A percentile compares a stretch with the other conserved stretches of the same genome.
These are phyloP conservation scores for Poliocrania exsul DNA, from an alignment of 2,797 vertebrate genomes.

Conservation along the genomic window DNA sequence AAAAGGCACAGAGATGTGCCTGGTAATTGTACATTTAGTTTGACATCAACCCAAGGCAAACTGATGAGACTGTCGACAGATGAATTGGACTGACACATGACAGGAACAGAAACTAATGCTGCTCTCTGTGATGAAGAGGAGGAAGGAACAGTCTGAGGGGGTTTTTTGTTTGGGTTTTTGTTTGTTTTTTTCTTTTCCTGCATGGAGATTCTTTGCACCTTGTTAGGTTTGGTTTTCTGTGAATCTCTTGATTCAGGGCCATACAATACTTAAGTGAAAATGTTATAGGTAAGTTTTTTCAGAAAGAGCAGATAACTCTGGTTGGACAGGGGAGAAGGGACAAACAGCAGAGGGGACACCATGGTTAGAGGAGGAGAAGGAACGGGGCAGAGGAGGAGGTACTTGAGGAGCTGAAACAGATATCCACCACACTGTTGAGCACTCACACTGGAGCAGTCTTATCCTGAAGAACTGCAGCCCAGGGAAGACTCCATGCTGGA, in stretches of 20 bases:
- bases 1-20: not conserved
- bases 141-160: not conserved
- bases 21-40: not conserved
- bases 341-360: not conserved
- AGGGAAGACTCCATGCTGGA: not conserved
- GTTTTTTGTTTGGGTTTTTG: too few species aligned
- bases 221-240: not conserved
- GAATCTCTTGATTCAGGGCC: not conserved
- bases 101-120: not conserved
- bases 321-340: not conserved
- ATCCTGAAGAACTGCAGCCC: not conserved
- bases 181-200: not conserved
- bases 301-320: not conserved
- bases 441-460: not conserved
- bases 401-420: not conserved
- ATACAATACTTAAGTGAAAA: not conserved
- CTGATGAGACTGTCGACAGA: not conserved
- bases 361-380: not conserved
- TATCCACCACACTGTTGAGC: not conserved
- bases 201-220: not conserved
- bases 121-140: not conserved
- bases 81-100: not conserved
- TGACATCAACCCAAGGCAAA: not conserved
- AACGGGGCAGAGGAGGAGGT: not conserved
- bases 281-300: not conserved